Evolutionary conservation across 2,797 vertebrate species (phyloP).

Genomic region (Ptychobarbus kaznakovi): DNA sequence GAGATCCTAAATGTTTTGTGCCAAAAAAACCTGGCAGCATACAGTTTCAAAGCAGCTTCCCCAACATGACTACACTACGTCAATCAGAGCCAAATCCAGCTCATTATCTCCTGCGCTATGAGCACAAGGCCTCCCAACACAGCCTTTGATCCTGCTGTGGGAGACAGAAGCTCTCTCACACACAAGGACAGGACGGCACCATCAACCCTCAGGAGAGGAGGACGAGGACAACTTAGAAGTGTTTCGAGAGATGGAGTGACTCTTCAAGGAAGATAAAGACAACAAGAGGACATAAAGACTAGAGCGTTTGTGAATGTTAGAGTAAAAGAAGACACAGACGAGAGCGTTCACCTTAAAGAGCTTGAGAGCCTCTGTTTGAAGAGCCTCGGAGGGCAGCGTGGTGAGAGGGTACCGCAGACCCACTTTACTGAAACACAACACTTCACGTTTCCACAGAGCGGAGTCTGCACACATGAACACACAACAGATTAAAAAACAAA

Average conservation of each 20-base stretch:
- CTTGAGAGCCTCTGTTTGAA: conserved; percentile 95
- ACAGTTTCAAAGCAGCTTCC: conserved; percentile 11
- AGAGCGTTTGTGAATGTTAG: conserved; percentile 18
- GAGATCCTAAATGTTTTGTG: neutral
- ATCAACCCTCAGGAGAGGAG: conserved; percentile 21
- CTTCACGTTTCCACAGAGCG: conserved; percentile 86
- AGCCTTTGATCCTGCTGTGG: conserved; percentile 58
- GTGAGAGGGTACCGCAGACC: conserved; percentile 84
- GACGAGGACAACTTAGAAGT: conserved; percentile 13
- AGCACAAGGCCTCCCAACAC: conserved; percentile 56
- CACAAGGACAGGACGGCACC: conserved; percentile 38
- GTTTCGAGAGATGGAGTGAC: conserved; percentile 5
- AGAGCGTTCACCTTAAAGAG: conserved; percentile 85
- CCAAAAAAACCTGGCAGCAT: neutral
- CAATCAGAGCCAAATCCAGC: conserved; percentile 74
- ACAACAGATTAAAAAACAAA: conserved; percentile 67
- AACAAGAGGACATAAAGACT: conserved; percentile 24
- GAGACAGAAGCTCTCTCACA: conserved; percentile 41
- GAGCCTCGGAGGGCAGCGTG: conserved; percentile 83
- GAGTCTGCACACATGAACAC: conserved; percentile 77
- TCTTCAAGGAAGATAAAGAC: conserved; percentile 29
- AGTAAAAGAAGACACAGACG: conserved; percentile 21
- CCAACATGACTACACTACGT: conserved; percentile 45
- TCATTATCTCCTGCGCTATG: conserved; percentile 73
- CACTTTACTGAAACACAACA: conserved; percentile 90